These are phyloP conservation scores for Euphydryas editha DNA, from an alignment of 2,888 invertebrate genomes.

Conservation along the genomic window DNA sequence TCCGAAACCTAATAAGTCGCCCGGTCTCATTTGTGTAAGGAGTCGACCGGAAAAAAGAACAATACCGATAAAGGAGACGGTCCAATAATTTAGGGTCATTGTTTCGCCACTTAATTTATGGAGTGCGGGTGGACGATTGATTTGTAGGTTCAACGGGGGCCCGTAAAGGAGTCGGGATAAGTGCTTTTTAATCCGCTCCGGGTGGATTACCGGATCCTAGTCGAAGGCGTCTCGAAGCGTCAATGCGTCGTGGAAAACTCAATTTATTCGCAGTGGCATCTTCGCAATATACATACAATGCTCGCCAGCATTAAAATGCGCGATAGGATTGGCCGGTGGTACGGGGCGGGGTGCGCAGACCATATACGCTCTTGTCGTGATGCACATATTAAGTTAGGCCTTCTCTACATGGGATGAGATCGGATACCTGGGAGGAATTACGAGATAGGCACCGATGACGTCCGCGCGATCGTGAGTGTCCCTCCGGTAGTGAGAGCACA, in stretches of 20 bases:
- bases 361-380: conserved; percentile 80
- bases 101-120: conserved; percentile 81
- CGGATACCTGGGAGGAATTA: conserved; percentile 64
- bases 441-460: conserved; percentile 72
- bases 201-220: conserved; percentile 44
- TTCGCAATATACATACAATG: conserved; percentile 81
- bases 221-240: conserved; percentile 53
- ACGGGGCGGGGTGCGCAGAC: conserved; percentile 68
- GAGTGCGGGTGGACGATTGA: conserved; percentile 80
- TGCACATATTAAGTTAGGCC: conserved; percentile 82
- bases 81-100: conserved; percentile 82
- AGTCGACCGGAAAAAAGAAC: conserved; percentile 70
- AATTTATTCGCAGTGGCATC: conserved; percentile 72
- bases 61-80: conserved; percentile 78
- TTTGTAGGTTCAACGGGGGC: conserved; percentile 76
- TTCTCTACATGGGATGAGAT: conserved; percentile 74
- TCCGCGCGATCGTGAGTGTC: conserved; percentile 71
- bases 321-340: conserved; percentile 76
- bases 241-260: conserved; percentile 62
- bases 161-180: conserved; percentile 65
- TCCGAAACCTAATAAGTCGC: conserved; percentile 80
- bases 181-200: conserved; percentile 59
- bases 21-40: conserved; percentile 81
- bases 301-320: conserved; percentile 70
- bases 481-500: conserved; percentile 51